These are phyloP conservation scores for Notarius quadriscutis DNA, from an alignment of 2,113 vertebrate species.

Conservation along the genomic window DNA sequence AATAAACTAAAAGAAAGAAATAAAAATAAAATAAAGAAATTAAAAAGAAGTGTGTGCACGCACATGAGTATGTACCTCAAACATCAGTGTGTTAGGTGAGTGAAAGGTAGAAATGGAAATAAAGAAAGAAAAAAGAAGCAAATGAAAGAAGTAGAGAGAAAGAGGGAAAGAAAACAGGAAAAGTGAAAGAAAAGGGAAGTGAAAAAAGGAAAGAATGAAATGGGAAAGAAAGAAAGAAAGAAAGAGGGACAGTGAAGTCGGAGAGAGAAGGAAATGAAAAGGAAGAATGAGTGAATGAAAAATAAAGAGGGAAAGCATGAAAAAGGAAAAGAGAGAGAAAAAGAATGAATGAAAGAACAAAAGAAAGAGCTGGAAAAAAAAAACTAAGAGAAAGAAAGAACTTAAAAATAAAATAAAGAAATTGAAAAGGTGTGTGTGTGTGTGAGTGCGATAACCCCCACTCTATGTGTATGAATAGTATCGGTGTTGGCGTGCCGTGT, in stretches of 20 bases:
- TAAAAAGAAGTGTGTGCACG: neutral
- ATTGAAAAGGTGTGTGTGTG: neutral
- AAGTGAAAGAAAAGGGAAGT: neutral
- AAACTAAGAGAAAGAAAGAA: neutral
- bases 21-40: no score
- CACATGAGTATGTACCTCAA: neutral
- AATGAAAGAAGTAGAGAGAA: neutral
- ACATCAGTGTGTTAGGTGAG: neutral
- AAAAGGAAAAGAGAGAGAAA: neutral
- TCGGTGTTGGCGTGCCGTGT: constrained; percentile 48
- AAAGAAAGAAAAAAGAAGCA: neutral
- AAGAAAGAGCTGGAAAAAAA: neutral
- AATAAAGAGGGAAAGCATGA: neutral
- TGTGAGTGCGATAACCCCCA: neutral
- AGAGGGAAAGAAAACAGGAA: neutral
- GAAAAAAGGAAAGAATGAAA: neutral
- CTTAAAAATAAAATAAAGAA: neutral
- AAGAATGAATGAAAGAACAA: neutral
- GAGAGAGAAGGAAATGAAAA: neutral
- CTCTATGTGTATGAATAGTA: constrained; percentile 11
- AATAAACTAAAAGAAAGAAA: neutral
- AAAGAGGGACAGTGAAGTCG: neutral
- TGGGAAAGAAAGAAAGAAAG: neutral
- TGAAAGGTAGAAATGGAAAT: neutral
- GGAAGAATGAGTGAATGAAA: neutral